phyloP scores from a whole-genome alignment of 2,113 vertebrate genomes.

The Procapra przewalskii region DNA sequence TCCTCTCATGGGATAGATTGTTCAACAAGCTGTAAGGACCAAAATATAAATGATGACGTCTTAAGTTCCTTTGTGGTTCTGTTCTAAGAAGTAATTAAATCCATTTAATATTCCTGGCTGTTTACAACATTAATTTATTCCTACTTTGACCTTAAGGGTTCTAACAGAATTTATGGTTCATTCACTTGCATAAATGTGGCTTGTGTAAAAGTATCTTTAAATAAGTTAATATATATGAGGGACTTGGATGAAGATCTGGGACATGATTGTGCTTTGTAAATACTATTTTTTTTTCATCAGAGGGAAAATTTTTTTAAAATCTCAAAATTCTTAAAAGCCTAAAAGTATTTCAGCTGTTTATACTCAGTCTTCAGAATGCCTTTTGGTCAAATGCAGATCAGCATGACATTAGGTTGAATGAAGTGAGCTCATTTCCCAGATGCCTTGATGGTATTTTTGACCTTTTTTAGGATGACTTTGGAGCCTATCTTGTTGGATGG shows the following conservation, averaged over 20 bases:
- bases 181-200: background rate
- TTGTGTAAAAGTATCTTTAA: background rate
- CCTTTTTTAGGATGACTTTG: constrained; percentile 15
- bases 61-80: background rate
- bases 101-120: background rate
- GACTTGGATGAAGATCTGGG: background rate
- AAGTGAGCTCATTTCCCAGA: background rate
- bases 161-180: constrained; percentile 20
- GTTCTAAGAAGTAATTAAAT: constrained; percentile 9
- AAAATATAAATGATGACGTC: background rate
- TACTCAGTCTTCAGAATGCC: background rate
- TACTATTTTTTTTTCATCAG: background rate
- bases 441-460: background rate
- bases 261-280: background rate
- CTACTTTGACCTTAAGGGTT: background rate
- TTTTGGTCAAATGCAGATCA: background rate
- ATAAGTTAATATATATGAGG: background rate
- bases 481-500: background rate
- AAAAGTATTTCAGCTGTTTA: background rate
- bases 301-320: background rate
- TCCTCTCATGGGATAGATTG: background rate
- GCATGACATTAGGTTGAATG: background rate
- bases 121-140: constrained; percentile 24
- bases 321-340: background rate
- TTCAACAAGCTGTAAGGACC: background rate